These are phyloP conservation scores for Gavia stellata DNA, from an alignment of 2,113 vertebrate species.

Conservation along the genomic window DNA sequence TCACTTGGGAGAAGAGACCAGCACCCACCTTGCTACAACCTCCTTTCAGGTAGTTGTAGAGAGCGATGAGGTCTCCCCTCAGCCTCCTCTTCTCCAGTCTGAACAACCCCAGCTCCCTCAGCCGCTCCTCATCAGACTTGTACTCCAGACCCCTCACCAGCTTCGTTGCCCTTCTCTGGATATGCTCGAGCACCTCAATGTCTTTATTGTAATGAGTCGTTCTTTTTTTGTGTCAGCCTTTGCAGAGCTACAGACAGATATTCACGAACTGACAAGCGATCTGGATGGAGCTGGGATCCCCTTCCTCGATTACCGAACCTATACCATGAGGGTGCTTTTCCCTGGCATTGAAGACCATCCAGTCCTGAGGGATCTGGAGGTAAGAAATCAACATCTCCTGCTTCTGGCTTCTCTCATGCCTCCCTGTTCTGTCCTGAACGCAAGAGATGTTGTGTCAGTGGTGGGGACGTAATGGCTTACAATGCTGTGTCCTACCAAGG, in stretches of 20 bases:
- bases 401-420: neutral
- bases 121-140: too few species aligned
- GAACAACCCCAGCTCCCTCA: too few species aligned
- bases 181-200: too few species aligned
- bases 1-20: too few species aligned
- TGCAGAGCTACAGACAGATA: conserved; percentile 97
- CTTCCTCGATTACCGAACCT: conserved; percentile 93
- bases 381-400: conserved; percentile 23
- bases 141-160: too few species aligned
- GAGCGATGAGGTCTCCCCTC: too few species aligned
- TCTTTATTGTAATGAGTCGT: too few species aligned
- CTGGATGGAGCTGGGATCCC: conserved; percentile 94
- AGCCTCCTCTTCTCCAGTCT: too few species aligned
- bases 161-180: too few species aligned
- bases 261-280: conserved; percentile 94
- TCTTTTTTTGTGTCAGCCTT: conserved; percentile 74
- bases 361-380: conserved; percentile 93
- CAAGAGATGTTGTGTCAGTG: neutral
- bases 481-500: neutral
- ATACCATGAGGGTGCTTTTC: conserved; percentile 97
- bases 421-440: neutral
- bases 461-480: neutral
- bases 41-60: too few species aligned
- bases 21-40: too few species aligned
- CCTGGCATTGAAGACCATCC: conserved; percentile 97